phyloP scores from a whole-genome alignment of 2,888 invertebrate species.

The Leptodirus hochenwartii region DNA sequence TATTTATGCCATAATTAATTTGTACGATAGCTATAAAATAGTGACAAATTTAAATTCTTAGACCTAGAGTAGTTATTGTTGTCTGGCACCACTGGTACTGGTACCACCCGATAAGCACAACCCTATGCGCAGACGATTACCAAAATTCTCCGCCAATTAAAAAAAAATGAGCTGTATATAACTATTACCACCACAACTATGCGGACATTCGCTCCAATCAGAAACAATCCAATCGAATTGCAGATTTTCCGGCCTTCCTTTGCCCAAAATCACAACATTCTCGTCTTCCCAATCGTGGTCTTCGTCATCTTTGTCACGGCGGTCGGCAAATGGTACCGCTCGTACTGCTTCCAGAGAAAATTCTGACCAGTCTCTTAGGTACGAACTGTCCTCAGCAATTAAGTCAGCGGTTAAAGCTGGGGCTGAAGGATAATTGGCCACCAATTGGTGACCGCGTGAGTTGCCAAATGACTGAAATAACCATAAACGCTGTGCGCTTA shows the following conservation, averaged over 20 bases:
- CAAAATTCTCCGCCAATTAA: too few species aligned
- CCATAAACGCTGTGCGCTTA: slow-evolving; percentile 57
- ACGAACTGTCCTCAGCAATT: slow-evolving; percentile 29
- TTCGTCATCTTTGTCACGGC: slow-evolving; percentile 26
- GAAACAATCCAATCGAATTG: slow-evolving; percentile 65
- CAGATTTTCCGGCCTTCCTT: slow-evolving; percentile 26
- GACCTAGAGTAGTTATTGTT: too few species aligned
- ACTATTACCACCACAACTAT: too few species aligned
- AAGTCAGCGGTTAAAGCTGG: slow-evolving; percentile 21
- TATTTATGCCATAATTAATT: too few species aligned
- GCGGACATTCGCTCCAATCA: slow-evolving; percentile 75
- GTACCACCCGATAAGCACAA: too few species aligned
- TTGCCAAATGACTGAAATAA: slow-evolving; percentile 60
- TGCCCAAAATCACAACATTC: slow-evolving; percentile 15
- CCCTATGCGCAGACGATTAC: too few species aligned
- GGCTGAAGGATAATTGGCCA: slow-evolving; percentile 29
- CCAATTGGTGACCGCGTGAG: slow-evolving; percentile 51
- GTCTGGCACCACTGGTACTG: too few species aligned
- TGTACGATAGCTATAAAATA: too few species aligned
- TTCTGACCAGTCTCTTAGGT: slow-evolving; percentile 28
- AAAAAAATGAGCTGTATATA: too few species aligned
- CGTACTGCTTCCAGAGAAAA: too few species aligned
- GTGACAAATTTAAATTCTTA: too few species aligned
- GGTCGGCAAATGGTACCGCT: slow-evolving; percentile 27
- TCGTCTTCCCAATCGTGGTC: slow-evolving; percentile 20